phyloP scores from a whole-genome alignment of 2,113 vertebrate species.

The Cephalopholis sonnerati region DNA sequence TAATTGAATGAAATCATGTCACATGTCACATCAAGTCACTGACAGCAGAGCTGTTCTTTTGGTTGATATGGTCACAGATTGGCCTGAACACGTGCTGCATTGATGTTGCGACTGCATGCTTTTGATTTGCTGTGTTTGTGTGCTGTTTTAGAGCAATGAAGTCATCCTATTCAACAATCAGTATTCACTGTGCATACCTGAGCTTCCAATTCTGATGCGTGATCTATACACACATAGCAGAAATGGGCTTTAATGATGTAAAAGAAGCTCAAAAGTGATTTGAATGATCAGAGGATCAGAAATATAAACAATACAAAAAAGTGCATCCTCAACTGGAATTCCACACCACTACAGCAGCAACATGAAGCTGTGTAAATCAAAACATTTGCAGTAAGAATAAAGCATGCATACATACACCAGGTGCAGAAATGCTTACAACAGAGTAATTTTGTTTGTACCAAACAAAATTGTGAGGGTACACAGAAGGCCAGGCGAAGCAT shows the following conservation, averaged over 20 bases:
- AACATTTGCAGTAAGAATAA: neutral
- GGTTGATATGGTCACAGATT: neutral
- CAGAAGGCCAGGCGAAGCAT: too few species aligned
- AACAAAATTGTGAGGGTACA: too few species aligned
- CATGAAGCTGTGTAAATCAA: slow-evolving; percentile 5
- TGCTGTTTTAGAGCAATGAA: slow-evolving; percentile 4
- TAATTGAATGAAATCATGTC: neutral
- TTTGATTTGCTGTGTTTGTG: neutral
- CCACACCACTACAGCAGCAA: neutral
- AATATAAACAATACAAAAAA: slow-evolving; percentile 7
- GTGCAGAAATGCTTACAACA: neutral
- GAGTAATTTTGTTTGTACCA: too few species aligned
- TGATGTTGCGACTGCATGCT: neutral
- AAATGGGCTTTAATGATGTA: slow-evolving; percentile 5
- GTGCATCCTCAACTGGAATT: neutral
- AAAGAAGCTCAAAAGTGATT: slow-evolving; percentile 1
- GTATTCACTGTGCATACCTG: neutral
- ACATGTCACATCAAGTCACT: neutral
- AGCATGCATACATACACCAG: neutral
- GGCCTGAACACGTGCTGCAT: too few species aligned
- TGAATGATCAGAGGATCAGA: slow-evolving; percentile 9
- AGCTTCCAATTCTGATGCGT: neutral
- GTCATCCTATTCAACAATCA: neutral
- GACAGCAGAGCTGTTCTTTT: neutral
- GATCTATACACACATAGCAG: neutral